Evolutionary conservation across 1,140 invertebrate species (phyloP), one percentile per base, ranked within the genome.

Genomic region (Meloidogyne exigua): DNA sequence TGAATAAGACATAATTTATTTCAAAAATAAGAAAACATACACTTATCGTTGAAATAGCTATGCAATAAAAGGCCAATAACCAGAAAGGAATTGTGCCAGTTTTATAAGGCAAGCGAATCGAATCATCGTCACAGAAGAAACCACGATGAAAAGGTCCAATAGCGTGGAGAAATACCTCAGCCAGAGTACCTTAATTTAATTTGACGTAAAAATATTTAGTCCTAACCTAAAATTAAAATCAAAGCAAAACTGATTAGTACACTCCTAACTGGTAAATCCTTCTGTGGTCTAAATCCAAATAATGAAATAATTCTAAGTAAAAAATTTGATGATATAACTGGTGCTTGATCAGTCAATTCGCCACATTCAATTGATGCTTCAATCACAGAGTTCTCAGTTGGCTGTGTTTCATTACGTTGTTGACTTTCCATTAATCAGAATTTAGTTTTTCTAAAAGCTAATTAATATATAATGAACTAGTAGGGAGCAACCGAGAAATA

Each of bases 61-160:
- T 18, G 9, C 57, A 15, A 39, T 81, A 80, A 28, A 70, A 3
- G 12, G 62, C 18, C 18, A 80, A 36, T 39, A 66, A 28, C 32
- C 32, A 70, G n/a, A 68, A 18, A 18, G 76, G 39, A 15, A 84
- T 70, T 18, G 73, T 84, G 12, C 75, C 62, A 7, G 67, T 67
- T 49, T 76, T 75, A 73, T 81, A 83, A 9, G 83, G 83, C 36
- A 78, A 76, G 11, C 79, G 72, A 64, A 84, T 76, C 11, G 62
- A 74, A n/a, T 68, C 13, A 68, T 84, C 83, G 69, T 84, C 81
- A 67, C 83, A 84, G 64, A 79, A 81, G 69, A 84, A 84, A 32
- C 84, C 81, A 49, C 72, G 73, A 5, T 78, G 42, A 25, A 77
- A 70, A 7, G 82, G 81, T 2, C 79, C 79, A 23, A 74, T 44